Conservation (phyloP, 1,140 invertebrate species). For the Macrotrachela quadricornifera region DNA sequence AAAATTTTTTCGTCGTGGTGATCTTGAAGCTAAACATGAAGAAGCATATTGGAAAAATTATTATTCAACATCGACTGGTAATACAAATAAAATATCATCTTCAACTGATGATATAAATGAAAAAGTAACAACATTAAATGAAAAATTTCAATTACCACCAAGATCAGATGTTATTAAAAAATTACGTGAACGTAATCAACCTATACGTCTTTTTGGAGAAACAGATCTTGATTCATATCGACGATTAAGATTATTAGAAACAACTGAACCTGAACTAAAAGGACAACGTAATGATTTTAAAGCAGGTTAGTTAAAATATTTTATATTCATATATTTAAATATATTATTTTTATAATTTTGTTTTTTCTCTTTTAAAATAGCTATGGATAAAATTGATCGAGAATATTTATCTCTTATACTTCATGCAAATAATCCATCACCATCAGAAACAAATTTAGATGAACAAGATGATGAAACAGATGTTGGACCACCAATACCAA, state of each 20-base stretch:
- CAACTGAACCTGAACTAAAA: conserved; percentile 34
- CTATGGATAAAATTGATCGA: conserved; percentile 87
- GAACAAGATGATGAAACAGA: neutral
- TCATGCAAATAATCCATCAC: neutral
- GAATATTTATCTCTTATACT: conserved; percentile 75
- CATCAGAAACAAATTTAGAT: neutral
- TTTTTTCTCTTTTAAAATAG: conserved; percentile 19
- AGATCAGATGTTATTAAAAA: conserved; percentile 58
- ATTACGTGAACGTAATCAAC: conserved; percentile 66
- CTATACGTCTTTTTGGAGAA: conserved; percentile 74
- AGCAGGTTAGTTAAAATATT: conserved; percentile 40
- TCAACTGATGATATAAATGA: neutral
- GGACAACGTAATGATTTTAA: conserved; percentile 93
- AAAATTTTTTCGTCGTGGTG: conserved; percentile 67
- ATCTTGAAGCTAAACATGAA: conserved; percentile 40
- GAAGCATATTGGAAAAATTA: conserved; percentile 58
- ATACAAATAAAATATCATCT: neutral
- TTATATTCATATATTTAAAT: too few species aligned
- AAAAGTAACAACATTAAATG: neutral
- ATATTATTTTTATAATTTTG: too few species aligned
- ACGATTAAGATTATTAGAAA: conserved; percentile 65
- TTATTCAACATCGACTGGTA: conserved; percentile 39
- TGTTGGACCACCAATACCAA: neutral
- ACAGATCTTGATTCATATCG: conserved; percentile 65
- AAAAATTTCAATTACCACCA: neutral